Base-by-base conservation (phyloP, 2,113 vertebrate genomes). In the Paedocypris sp. region DNA sequence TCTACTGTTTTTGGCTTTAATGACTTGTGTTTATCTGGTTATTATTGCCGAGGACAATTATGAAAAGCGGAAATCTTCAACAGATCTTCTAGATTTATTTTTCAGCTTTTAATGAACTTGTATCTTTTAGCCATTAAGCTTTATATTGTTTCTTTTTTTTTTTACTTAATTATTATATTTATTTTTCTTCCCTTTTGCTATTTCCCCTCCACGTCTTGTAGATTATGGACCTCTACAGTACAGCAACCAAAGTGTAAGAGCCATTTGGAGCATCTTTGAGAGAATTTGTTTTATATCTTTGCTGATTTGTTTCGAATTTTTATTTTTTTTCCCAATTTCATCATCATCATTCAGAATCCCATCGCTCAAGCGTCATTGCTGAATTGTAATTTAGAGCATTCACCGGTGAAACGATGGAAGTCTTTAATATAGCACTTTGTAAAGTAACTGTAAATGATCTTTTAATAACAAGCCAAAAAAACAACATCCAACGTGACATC, bases 401-500 rank as follows among this genome's bases (percentile, higher is more conserved):
- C 32, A 73, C 63, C 73, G 29, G 76, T 79, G 42, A 76, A 68
- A 49, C 50, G 35, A 62, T 64, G 72, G 70, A 76, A 71, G 67
- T 1, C 50, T 75, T 79, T 63, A 73, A 79, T 79, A 79, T 41
- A 70, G 70, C 79, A 80, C 81, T 87, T 87, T 86, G 84, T 84
- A 84, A 82, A 85, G 80, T 54, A 83, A 84, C 83, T 85, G 83
- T 86, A 86, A 79, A 86, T 82, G 83, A 83, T 85, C 85, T 86
- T 87, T 87, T 85, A 84, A 80, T 86, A 86, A 79, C 71, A 82
- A 85, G 79, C 80, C 77, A 82, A 80, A 82, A 77, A 65, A 79
- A 75, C 49, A n/a, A 20, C 38, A 80, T 76, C 69, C 81, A 76
- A 80, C 73, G 75, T 78, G 78, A 77, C 82, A 83, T 85, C 85